Evolutionary conservation across 2,797 vertebrate species (phyloP).

Genomic region (Semaprochilodus insignis): DNA sequence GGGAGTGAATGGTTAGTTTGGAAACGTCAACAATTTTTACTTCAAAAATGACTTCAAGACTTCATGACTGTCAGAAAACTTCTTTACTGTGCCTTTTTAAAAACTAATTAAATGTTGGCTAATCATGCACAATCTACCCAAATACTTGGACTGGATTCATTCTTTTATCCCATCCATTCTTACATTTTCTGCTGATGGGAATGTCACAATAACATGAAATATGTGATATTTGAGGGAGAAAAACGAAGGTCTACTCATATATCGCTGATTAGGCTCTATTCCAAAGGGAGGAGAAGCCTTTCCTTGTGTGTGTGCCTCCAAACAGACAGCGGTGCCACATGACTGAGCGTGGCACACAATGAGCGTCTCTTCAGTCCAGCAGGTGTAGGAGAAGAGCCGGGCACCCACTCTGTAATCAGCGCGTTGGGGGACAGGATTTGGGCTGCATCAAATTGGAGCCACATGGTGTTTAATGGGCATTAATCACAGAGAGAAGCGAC

Average conservation of each 20-base stretch:
- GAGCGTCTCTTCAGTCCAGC: conserved; percentile 51
- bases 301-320: neutral
- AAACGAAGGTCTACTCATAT: neutral
- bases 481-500: conserved; percentile 57
- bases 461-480: conserved; percentile 62
- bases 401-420: conserved; percentile 52
- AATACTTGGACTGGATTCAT: too few species aligned
- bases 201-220: neutral
- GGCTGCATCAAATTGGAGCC: conserved; percentile 56
- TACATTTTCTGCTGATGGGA: too few species aligned
- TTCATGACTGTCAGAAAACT: too few species aligned
- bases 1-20: too few species aligned
- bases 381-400: conserved; percentile 54
- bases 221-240: neutral
- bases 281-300: neutral
- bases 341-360: conserved; percentile 37
- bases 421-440: conserved; percentile 58
- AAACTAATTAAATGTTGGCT: too few species aligned
- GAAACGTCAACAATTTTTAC: too few species aligned
- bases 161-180: too few species aligned
- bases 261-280: neutral
- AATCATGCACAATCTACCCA: too few species aligned
- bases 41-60: too few species aligned
- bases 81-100: too few species aligned
- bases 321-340: conserved; percentile 36